Evolutionary conservation across 2,113 vertebrate genomes (phyloP), one percentile per base, ranked within the genome.

Genomic region (Bufo bufo): DNA sequence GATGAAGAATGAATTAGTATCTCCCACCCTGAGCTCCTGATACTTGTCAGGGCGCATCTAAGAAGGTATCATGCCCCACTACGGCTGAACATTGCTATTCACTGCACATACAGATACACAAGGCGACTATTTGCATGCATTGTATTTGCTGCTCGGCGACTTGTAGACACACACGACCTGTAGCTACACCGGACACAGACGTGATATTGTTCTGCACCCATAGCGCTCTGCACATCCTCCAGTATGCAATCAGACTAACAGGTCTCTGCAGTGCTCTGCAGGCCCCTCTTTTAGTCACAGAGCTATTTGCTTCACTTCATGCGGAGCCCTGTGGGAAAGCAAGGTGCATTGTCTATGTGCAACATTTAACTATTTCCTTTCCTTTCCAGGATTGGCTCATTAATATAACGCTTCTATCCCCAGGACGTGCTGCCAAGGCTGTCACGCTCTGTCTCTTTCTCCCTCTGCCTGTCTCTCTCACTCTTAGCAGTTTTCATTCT

Each of bases 341-440:
- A 61, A 72, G 81, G 52, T 84, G 81, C 61, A 49, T 77, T 89
- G 49, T 89, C 71, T 65, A 84, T 82, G 50, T 66, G 52, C 50
- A 45, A 77, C 77, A 23, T 84, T 89, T 89, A 89, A 89, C 87
- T 61, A 50, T 66, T 78, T 89, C 59, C 74, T 89, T 89, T 89
- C 23, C 72, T 69, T 89, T 89, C 61, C 87, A 89, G 87, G 87
- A 47, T 89, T 33, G 65, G 87, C 71, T 84, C 87, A 89, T 89
- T 89, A 89, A 89, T 77, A 69, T 69, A 84, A 77, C 4, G n/a
- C 81, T 89, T 89, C 74, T 89, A 84, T 89, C 61, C 87, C 72
- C 82, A 89, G 87, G 87, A 83, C 49, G 82, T 83, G 58, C 81
- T 78, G 82, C 87, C 45, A 83, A 69, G 81, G 81, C 87, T 89